Evolutionary conservation across 2,113 vertebrate genomes (phyloP), one percentile per base, ranked within the genome.

Genomic region (Podocnemis expansa): DNA sequence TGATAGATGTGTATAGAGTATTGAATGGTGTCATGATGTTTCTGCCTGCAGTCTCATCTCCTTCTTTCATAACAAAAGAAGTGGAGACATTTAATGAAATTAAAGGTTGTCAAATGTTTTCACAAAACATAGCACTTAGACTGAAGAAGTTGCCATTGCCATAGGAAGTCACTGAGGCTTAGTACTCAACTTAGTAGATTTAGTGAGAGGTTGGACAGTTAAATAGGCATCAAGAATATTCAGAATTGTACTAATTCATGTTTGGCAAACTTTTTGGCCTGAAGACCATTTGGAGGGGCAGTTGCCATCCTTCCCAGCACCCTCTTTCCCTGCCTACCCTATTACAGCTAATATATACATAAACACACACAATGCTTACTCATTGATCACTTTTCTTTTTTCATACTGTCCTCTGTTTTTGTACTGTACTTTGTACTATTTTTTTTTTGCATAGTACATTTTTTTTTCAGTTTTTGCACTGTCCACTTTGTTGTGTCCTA

Each of bases 51-150:
- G 63, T 1, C 38, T 83, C 51, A n/a, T 88, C 22, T 82, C 85
- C 22, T 88, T 12, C 19, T 82, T 24, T 78, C 78, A 70, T 60
- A 89, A 78, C 34, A 54, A 78, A 89, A 90, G 51, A 84, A 67
- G 31, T 12, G 29, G 58, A 34, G 60, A 63, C 51, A 41, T 43
- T 21, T 4, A 13, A 10, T 73, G 8, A 52, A 73, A 70, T 52
- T 31, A 80, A 92, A 89, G 41, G 41, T 29, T 85, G 29, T 92
- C 55, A 22, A 90, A 93, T 67, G 52, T 91, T 73, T 87, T 93
- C 79, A 27, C 58, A 47, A 81, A 16, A 21, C 56, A 56, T 73
- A 90, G 73, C 54, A 31, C 34, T 43, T 88, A 29, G 86, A 67
- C 3, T 78, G 29, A 58, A 27, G 10, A 75, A 45, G 17, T 51